These are phyloP conservation scores for Callyntrura sp. DNA, from an alignment of 2,888 invertebrate genomes.

Conservation along the genomic window DNA sequence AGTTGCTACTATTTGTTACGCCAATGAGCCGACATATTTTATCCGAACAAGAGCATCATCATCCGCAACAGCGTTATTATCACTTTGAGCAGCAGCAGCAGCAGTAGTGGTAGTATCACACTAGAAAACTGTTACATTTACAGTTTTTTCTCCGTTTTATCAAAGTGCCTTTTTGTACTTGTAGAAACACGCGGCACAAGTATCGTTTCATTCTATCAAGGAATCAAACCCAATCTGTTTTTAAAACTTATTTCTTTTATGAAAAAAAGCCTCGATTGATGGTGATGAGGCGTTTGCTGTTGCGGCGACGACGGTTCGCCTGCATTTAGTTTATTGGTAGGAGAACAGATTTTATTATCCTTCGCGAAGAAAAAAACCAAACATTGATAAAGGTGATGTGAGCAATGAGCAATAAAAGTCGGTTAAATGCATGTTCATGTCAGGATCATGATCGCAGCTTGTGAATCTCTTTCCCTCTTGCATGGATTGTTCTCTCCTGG, in stretches of 20 bases:
- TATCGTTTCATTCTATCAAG: constrained; percentile 26
- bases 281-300: constrained; percentile 42
- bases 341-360: neutral
- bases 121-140: constrained; percentile 39
- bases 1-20: constrained; percentile 60
- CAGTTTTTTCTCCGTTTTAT: constrained; percentile 25
- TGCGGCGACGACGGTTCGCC: constrained; percentile 33
- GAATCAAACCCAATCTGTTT: constrained; percentile 57
- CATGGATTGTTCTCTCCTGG: constrained; percentile 57
- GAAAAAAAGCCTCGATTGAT: neutral
- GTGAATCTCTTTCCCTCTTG: constrained; percentile 27
- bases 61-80: neutral
- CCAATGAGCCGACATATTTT: constrained; percentile 42
- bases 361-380: neutral
- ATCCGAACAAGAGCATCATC: constrained; percentile 9
- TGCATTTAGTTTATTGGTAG: constrained; percentile 13
- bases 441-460: constrained; percentile 61
- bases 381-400: constrained; percentile 33
- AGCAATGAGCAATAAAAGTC: constrained; percentile 53
- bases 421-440: constrained; percentile 70
- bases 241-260: no score
- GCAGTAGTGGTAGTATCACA: neutral
- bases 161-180: constrained; percentile 23
- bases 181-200: constrained; percentile 2
- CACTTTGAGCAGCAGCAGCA: neutral